These are phyloP conservation scores for Cyphomyrmex costatus DNA, from an alignment of 1,140 invertebrate species.

Conservation along the genomic window DNA sequence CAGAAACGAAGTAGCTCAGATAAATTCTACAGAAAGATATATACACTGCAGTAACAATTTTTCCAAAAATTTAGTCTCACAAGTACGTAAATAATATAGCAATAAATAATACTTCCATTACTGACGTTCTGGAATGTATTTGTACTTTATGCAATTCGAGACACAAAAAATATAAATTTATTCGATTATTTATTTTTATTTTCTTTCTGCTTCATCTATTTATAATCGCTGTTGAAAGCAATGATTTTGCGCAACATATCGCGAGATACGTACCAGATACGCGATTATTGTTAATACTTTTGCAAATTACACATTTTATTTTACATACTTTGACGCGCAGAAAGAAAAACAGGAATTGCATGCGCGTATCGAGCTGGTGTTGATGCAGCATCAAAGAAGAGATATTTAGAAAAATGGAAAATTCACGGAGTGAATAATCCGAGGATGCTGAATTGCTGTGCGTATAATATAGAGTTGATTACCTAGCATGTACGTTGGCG, in stretches of 20 bases:
- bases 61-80: neutral
- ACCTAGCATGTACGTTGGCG: neutral
- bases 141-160: neutral
- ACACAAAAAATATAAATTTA: neutral
- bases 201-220: neutral
- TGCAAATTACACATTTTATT: neutral
- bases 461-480: neutral
- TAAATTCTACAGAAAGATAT: neutral
- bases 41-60: neutral
- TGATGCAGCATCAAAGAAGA: neutral
- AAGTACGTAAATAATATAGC: neutral
- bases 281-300: neutral
- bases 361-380: neutral
- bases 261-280: neutral
- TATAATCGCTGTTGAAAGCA: neutral
- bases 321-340: neutral
- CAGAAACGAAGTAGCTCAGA: neutral
- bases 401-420: neutral
- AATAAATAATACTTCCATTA: constrained; percentile 1
- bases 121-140: neutral
- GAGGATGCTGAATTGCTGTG: neutral
- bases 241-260: neutral
- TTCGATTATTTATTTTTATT: neutral
- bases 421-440: neutral
- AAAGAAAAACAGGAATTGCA: neutral